Base-by-base conservation (phyloP, 2,797 vertebrate genomes). In the Notolabrus celidotus region DNA sequence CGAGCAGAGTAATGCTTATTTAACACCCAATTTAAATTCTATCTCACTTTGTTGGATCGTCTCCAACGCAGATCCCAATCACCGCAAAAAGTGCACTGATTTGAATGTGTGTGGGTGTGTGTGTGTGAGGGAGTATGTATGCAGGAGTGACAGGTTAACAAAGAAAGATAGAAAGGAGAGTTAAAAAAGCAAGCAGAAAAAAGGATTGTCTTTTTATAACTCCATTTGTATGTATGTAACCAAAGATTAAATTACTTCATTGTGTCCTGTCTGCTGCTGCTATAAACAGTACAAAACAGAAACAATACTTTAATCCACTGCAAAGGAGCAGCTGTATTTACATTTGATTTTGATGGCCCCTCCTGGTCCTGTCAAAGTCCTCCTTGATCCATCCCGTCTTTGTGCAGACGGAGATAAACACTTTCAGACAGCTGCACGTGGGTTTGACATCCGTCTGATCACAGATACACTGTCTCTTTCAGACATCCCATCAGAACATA, bases 11-110 rank as follows among this genome's bases (percentile, higher is more conserved):
- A 93, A 94, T 94, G 92, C 90, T 94, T 95, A 93, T 94, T 95
- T 94, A 95, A 94, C 94, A 93, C 94, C 92, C 93, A 94, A 94
- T 94, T 94, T 94, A 94, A 93, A 94, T 94, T 94, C 92, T 92
- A 94, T 93, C 87, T 92, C 88, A 89, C 91, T 92, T 92, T 89
- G 82, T 88, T 72, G 56, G 85, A 89, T 90, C 82, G 87, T 89
- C 74, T 87, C 84, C 67, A 68, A 78, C 50, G 80, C 74, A 67
- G 81, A 92, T 93, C 82, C 77, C 89, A 92, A 92, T 93, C 91
- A 86, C 77, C 67, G 78, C 66, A 74, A 87, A n/a, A 80, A 83
- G 71, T 63, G 73, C 71, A 68, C 58, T 74, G 78, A 82, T 80
- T 73, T 83, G 33, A 52, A 39, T 49, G 69, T 39, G 68, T 66